Percentiles rank a stretch among this genome's conserved stretches.
These are phyloP conservation scores for Apoderus coryli DNA, from an alignment of 2,888 invertebrate species.

Conservation along the genomic window DNA sequence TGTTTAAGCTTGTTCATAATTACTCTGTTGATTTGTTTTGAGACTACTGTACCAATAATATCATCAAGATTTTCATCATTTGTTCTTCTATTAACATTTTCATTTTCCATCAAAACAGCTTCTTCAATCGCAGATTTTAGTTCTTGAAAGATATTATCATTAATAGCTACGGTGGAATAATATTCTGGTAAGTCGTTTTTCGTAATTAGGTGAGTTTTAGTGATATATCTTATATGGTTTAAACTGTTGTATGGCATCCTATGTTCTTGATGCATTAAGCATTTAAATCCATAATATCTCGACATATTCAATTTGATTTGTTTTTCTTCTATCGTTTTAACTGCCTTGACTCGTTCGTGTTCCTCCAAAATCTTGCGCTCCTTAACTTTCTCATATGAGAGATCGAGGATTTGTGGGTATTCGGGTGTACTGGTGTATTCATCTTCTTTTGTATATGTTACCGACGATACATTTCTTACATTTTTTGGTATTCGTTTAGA, in stretches of 20 bases:
- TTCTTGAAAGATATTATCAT: constrained; percentile 32
- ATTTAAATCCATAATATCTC: constrained; percentile 63
- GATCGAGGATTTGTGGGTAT: constrained; percentile 51
- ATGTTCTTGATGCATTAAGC: constrained; percentile 45
- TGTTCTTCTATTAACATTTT: constrained; percentile 24
- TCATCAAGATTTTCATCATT: constrained; percentile 30
- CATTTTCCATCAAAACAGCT: constrained; percentile 48
- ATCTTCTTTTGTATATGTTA: constrained; percentile 20
- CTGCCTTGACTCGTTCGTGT: constrained; percentile 43
- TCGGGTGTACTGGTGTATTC: constrained; percentile 30
- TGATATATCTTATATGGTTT: constrained; percentile 56
- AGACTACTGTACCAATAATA: constrained; percentile 36
- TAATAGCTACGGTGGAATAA: constrained; percentile 34
- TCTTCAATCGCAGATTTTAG: constrained; percentile 49
- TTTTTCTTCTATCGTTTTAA: constrained; percentile 72
- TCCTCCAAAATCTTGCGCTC: constrained; percentile 32
- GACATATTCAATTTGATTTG: constrained; percentile 71
- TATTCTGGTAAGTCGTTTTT: constrained; percentile 43
- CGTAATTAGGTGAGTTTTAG: constrained; percentile 57
- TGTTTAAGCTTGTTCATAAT: constrained; percentile 44
- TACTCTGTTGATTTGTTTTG: constrained; percentile 54
- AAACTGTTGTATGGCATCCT: constrained; percentile 52
- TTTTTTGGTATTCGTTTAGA: too few relatives aligned
- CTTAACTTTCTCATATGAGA: constrained; percentile 36
- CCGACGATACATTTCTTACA: too few relatives aligned